A percentile compares a stretch with the other conserved stretches of the same genome.
phyloP scores from a whole-genome alignment of 2,113 vertebrate genomes.

The Ophiodon elongatus region DNA sequence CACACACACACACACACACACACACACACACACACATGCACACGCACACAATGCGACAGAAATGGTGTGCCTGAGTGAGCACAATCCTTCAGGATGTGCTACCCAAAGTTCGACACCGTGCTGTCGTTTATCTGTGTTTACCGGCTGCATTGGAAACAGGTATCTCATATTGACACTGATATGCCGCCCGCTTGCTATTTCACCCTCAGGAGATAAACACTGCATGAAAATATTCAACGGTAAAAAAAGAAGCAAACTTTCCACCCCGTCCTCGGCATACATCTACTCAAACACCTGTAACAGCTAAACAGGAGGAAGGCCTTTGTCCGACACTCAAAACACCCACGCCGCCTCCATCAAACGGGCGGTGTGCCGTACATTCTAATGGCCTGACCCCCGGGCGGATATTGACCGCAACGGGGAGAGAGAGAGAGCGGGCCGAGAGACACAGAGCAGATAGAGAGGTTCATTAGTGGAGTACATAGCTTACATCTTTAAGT shows the following conservation, averaged over 20 bases:
- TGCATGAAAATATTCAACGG: constrained; percentile 5
- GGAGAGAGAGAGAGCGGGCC: background rate
- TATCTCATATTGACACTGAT: constrained; percentile 62
- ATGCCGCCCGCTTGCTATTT: constrained; percentile 24
- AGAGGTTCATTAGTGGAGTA: constrained; percentile 70
- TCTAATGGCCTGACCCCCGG: constrained; percentile 58
- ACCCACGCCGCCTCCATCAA: constrained; percentile 32
- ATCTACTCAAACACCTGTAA: background rate
- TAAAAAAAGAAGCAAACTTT: background rate
- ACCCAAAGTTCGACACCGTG: constrained; percentile 33
- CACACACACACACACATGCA: background rate
- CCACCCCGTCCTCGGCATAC: background rate
- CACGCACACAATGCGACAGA: constrained; percentile 1
- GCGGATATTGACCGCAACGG: constrained; percentile 59
- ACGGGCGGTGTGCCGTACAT: constrained; percentile 1
- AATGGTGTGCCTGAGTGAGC: constrained; percentile 31
- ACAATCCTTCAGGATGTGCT: constrained; percentile 51
- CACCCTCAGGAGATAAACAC: constrained; percentile 15
- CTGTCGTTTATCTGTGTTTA: constrained; percentile 69
- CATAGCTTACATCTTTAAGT: constrained; percentile 63
- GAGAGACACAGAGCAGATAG: constrained; percentile 40
- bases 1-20: background rate
- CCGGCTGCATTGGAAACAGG: constrained; percentile 42
- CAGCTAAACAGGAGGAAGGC: background rate
- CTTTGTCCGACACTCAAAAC: constrained; percentile 28